Percentiles rank a stretch among this genome's conserved stretches.
phyloP scores from a whole-genome alignment of 2,888 invertebrate genomes.

The Exocentrus adspersus region DNA sequence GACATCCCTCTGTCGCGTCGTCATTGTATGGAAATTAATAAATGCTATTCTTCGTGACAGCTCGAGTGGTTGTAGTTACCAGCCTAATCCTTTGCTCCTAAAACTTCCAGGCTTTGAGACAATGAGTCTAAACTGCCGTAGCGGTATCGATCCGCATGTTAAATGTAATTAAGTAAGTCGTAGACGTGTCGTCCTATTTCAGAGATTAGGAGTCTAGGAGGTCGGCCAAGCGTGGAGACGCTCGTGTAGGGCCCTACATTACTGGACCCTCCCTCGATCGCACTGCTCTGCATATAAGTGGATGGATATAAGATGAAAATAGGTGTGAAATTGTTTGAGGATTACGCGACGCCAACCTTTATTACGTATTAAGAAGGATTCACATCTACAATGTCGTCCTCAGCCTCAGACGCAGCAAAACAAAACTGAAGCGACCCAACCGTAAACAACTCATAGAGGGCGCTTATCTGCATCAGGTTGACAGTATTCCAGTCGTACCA shows the following conservation, averaged over 20 bases:
- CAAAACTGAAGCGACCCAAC: not conserved
- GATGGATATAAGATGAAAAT: slow-evolving; percentile 56
- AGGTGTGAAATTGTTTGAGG: slow-evolving; percentile 60
- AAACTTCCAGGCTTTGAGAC: too few relatives aligned
- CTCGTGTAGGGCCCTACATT: slow-evolving; percentile 44
- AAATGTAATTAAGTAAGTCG: slow-evolving; percentile 17
- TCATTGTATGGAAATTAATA: too few relatives aligned
- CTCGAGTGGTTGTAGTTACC: too few relatives aligned
- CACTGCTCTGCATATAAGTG: slow-evolving; percentile 54
- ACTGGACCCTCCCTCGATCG: slow-evolving; percentile 46
- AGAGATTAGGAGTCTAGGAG: slow-evolving; percentile 31
- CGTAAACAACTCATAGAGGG: slow-evolving; percentile 14
- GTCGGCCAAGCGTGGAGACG: slow-evolving; percentile 36
- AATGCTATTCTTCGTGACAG: too few relatives aligned
- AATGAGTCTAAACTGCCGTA: not conserved
- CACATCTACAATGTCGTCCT: too few relatives aligned
- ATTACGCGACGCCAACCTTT: slow-evolving; percentile 47
- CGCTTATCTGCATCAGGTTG: slow-evolving; percentile 21
- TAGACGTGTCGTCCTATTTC: slow-evolving; percentile 12
- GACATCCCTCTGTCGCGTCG: too few relatives aligned
- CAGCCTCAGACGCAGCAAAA: too few relatives aligned
- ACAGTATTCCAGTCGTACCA: slow-evolving; percentile 26
- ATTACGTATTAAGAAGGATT: slow-evolving; percentile 41
- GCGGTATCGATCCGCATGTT: slow-evolving; percentile 1
- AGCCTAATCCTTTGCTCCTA: too few relatives aligned